Conservation (phyloP, 2,797 vertebrate genomes). For the Sparidentex hasta region DNA sequence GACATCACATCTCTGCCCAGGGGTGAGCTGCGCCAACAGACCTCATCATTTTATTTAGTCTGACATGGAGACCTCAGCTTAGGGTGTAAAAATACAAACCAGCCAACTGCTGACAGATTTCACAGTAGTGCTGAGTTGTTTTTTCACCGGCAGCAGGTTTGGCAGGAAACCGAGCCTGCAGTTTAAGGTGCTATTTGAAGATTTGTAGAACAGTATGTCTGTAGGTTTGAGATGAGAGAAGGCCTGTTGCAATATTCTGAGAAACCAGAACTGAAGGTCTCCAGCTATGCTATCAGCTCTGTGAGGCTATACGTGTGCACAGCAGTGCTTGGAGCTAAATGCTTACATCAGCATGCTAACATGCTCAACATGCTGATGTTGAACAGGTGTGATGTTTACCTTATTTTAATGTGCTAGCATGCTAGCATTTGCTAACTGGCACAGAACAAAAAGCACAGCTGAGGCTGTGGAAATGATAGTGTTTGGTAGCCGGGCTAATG, state of each 20-base stretch:
- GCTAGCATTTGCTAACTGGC: not conserved
- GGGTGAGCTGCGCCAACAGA: conserved; percentile 79
- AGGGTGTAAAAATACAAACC: conserved; percentile 13
- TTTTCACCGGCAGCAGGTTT: conserved; percentile 31
- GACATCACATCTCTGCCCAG: conserved; percentile 80
- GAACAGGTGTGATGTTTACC: not conserved
- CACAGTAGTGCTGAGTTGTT: conserved; percentile 30
- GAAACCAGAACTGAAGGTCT: not conserved
- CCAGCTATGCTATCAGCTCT: not conserved
- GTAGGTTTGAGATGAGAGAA: conserved; percentile 26
- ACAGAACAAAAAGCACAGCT: not conserved
- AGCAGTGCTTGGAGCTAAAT: not conserved
- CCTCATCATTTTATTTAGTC: not conserved
- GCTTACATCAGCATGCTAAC: not conserved
- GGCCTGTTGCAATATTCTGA: not conserved
- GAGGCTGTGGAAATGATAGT: not conserved
- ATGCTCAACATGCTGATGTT: not conserved
- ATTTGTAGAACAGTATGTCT: conserved; percentile 40
- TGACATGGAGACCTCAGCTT: not conserved
- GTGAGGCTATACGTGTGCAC: not conserved
- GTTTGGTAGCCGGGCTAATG: not conserved
- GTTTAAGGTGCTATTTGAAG: conserved; percentile 39
- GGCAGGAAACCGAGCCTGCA: conserved; percentile 19
- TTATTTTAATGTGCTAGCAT: not conserved
- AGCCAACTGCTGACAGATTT: conserved; percentile 20